Base-by-base conservation (phyloP, 2,113 vertebrate species). In the Nerophis ophidion region DNA sequence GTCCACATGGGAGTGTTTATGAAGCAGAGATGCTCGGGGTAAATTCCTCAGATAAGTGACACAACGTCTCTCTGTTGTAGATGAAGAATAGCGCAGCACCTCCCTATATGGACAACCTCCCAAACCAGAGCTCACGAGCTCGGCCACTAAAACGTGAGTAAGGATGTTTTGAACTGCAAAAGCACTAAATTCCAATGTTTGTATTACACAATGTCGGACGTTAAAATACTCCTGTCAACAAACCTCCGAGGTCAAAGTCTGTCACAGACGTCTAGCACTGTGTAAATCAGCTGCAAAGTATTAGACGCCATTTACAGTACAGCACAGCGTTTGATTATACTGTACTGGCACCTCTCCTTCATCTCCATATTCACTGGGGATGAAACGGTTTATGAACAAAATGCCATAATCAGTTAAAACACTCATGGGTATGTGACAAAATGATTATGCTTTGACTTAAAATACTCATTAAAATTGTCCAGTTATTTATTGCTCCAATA, bases 1-100 rank as follows among this genome's bases (percentile, higher is more conserved):
- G 64, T 79, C 81, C 71, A 77, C 88, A 84, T 75, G 70, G 66
- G 64, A 80, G 82, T 87, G 84, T 85, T 85, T 86, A 86, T 85
- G 79, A 81, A 82, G 67, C 61, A 52, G 55, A 77, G 79, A 76
- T 75, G 71, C 79, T 70, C 67, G 62, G 74, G 79, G 67, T 76
- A 71, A 84, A 88, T 90, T 87, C 79, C 84, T 83, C 85, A 87
- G 81, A 85, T 84, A 85, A 76, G 83, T 88, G 84, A 74, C 79
- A 81, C 66, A 67, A 72, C 69, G 73, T 59, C 76, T 75, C 35
- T 61, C 64, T 70, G 71, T 53, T 60, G 36, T 61, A 68, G 58
- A 70, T 65, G 69, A 61, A 47, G 33, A 16, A 60, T 57, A 75
- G 67, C 48, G 13, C 54, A 58, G 52, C 54, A 66, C 60, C 71